These are phyloP conservation scores for Erynnis tages DNA, from an alignment of 2,888 invertebrate genomes.

Conservation along the genomic window DNA sequence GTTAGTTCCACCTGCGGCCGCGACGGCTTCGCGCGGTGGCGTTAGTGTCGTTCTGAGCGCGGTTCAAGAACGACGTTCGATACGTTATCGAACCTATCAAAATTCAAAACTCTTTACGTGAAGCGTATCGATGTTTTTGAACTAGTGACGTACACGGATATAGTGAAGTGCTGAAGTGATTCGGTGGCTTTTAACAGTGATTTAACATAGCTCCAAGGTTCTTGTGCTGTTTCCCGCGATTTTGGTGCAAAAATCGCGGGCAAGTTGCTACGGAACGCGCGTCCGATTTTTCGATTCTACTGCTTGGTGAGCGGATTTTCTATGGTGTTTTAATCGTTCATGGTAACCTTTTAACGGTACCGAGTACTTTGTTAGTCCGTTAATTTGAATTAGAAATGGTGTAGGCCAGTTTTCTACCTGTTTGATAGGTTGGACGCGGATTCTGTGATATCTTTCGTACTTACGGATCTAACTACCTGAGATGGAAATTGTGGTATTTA, in stretches of 20 bases:
- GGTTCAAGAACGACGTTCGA: constrained; percentile 34
- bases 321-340: constrained; percentile 58
- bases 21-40: constrained; percentile 39
- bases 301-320: constrained; percentile 53
- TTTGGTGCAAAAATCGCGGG: constrained; percentile 63
- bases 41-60: constrained; percentile 57
- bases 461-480: not conserved
- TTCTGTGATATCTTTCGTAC: not conserved
- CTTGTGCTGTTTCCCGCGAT: constrained; percentile 57
- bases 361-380: constrained; percentile 27
- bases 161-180: constrained; percentile 60
- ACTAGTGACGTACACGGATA: constrained; percentile 40
- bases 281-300: constrained; percentile 61
- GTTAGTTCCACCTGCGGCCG: constrained; percentile 41
- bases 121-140: constrained; percentile 56
- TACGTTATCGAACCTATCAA: constrained; percentile 33
- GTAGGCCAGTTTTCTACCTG: constrained; percentile 27
- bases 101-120: constrained; percentile 63
- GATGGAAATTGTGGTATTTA: too few species aligned
- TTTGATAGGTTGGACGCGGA: constrained; percentile 6
- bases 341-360: constrained; percentile 49
- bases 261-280: constrained; percentile 66
- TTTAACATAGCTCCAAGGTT: constrained; percentile 39
- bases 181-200: constrained; percentile 51
- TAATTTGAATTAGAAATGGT: constrained; percentile 30